Evolutionary conservation across 35 echinoderm and acorn worm species (phyloP).

Genomic region (Apostichopus parvimensis): DNA sequence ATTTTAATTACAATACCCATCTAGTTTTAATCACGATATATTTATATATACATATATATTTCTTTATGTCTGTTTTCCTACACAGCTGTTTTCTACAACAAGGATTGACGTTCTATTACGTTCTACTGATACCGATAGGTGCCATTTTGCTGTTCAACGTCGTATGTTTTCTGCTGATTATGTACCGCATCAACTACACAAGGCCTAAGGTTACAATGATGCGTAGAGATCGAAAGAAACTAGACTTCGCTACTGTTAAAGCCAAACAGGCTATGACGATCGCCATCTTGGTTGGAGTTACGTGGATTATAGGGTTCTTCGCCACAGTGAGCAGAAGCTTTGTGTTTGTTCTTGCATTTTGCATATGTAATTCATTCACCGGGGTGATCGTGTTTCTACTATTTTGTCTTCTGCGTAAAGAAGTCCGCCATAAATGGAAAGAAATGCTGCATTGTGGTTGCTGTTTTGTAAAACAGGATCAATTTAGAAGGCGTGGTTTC

Average conservation of each 20-base stretch:
- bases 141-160: constrained; percentile 49
- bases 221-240: neutral
- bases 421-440: constrained; percentile 71
- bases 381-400: constrained; percentile 80
- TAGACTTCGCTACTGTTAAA: neutral
- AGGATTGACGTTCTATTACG: neutral
- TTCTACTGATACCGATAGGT: constrained; percentile 40
- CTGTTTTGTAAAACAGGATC: neutral
- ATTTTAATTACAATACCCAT: too few species aligned
- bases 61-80: neutral
- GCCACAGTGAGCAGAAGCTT: constrained; percentile 46
- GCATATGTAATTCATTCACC: constrained; percentile 68
- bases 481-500: neutral
- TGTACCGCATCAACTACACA: constrained; percentile 43
- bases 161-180: constrained; percentile 1
- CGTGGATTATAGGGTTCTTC: constrained; percentile 84
- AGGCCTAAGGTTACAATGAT: constrained; percentile 57
- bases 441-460: neutral
- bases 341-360: constrained; percentile 70
- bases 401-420: constrained; percentile 71
- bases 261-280: constrained; percentile 60
- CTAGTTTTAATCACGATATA: too few species aligned
- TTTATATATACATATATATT: neutral
- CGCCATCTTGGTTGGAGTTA: constrained; percentile 73
- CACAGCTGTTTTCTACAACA: constrained; percentile 28